Conservation (phyloP, 2,797 vertebrate species). For the Argya squamiceps region DNA sequence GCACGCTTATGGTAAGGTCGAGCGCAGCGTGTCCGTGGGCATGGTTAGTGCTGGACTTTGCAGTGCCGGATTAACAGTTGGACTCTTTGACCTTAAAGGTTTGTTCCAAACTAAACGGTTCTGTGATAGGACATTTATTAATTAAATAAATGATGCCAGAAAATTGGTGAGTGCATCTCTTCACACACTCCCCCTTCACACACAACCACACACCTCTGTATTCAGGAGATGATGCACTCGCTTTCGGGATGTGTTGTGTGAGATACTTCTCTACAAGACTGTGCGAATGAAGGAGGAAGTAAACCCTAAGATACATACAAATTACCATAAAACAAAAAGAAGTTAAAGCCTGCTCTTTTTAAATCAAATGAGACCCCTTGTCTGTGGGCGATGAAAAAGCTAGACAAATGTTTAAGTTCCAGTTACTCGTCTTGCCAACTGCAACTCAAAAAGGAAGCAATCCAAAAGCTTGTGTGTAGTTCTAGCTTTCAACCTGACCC, state of each 20-base stretch:
- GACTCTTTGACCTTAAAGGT: neutral
- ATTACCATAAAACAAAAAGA: neutral
- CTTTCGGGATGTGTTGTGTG: neutral
- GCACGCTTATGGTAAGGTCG: fast-evolving
- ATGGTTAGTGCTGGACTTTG: neutral
- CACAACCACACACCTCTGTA: neutral
- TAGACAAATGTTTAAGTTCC: neutral
- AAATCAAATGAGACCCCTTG: neutral
- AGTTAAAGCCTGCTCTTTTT: fast-evolving
- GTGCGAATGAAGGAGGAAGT: neutral
- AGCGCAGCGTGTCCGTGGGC: neutral
- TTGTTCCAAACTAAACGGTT: neutral
- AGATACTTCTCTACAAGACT: neutral
- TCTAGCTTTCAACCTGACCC: neutral
- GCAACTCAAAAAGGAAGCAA: neutral
- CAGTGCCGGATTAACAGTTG: neutral
- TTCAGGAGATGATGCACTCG: neutral
- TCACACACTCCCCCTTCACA: neutral
- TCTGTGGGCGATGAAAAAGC: neutral
- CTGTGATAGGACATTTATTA: neutral
- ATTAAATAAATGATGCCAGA: neutral
- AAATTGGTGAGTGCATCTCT: neutral
- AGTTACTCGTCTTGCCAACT: neutral
- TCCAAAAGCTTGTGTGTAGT: neutral
- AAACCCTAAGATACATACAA: neutral